Evolutionary conservation across 2,888 invertebrate species (phyloP), one percentile per base, ranked within the genome.

Genomic region (Acrobeloides nanus): DNA sequence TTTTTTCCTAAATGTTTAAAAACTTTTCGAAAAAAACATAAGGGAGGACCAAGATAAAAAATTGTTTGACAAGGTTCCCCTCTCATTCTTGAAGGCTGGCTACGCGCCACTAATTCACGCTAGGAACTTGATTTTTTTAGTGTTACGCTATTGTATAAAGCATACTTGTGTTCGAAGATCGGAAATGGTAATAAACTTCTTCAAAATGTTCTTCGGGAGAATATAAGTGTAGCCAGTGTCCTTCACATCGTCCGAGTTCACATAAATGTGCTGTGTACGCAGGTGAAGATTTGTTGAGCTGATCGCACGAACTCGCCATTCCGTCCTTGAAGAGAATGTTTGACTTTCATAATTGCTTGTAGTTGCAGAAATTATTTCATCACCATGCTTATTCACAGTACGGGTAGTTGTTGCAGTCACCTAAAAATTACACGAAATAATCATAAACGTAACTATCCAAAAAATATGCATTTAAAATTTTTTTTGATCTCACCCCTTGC

Each of bases 321-420:
- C 71, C 2, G 97, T 97, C 76, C 95, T 92, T 0, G 90, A 92
- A 62, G 92, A 86, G 78, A 97, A 99, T 0, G 95, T 92, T 74
- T 89, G 88, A 0, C 92, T 88, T 78, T 99, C 97, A 73, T 97
- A 99, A 76, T 97, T 97, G 62, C 90, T 90, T 0, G 97, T 97
- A 0, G 97, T 99, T 0, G 90, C 87, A 0, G 95, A 93, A 62
- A 99, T 95, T 63, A 97, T 99, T 79, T 97, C 95, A 74, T 97
- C 97, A 15, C 97, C 95, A 71, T 97, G 95, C 75, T 97, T 97
- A 79, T 95, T 97, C 40, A 95, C 95, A 0, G 97, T 97, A 53
- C 90, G 80, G 0, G 97, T 99, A 0, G 97, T 97, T 2, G 95
- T 97, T 0, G 97, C 95, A 0, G 97, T 97, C 34, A 99, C 80